Evolutionary conservation across 2,888 invertebrate species (phyloP), one percentile per base, ranked within the genome.

Genomic region (Drosophila suboccidentalis): DNA sequence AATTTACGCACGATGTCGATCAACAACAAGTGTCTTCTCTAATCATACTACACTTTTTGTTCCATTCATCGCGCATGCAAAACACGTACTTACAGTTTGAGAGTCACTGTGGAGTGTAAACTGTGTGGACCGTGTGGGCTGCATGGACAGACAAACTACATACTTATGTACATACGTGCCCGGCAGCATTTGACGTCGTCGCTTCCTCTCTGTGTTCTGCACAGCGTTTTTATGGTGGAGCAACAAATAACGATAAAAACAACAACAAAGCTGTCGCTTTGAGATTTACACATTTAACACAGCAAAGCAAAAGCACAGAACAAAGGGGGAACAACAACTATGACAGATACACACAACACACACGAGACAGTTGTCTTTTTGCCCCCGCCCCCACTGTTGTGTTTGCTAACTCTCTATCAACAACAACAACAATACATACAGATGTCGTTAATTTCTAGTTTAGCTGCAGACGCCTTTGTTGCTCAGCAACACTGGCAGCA

Each of bases 31-130:
- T 77, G 47, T 38, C 74, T 70, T 77, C 74, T 22, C 78, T 69
- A 78, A 44, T 13, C 34, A 34, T 29, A 36, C 34, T 50, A 36
- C 39, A 39, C 4, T 38, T 34, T 26, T 17, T 22, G 22, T 22
- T 22, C 47, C 47, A 61, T 38, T 60, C 64, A 79, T 87, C 59
- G 67, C 51, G 63, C 62, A 84, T 87, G 82, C 84, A 75, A 75
- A 63, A 69, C 84, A 84, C 71, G 77, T 65, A 39, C 15, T n/a
- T 38, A 50, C 82, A 74, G 84, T 84, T 84, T 72, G 57, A 50
- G 13, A 75, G 26, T n/a, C 66, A 85, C 67, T 78, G 38, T 3
- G 11, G 34, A 15, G 15, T 26, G 34, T 50, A 39, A 26, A 46
- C 26, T 19, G 15, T 53, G 49, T n/a, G 38, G 38, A 38, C 6